phyloP scores from a whole-genome alignment of 2,113 vertebrate species.

The Lichenostomus cassidix region DNA sequence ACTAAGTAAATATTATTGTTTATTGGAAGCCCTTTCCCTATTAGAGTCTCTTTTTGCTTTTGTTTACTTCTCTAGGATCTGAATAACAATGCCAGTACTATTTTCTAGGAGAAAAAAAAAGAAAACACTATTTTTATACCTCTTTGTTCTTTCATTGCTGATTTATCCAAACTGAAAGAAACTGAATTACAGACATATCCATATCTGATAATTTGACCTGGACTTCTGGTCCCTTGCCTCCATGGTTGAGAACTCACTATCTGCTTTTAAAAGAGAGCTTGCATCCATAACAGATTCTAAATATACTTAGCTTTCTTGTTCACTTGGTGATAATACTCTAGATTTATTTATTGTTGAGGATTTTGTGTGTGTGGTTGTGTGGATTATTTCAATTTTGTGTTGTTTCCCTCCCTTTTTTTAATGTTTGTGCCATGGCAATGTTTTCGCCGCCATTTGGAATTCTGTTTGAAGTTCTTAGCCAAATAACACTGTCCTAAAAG shows the following conservation, averaged over 20 bases:
- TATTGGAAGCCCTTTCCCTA: slow-evolving; percentile 8
- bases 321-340: background rate
- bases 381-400: background rate
- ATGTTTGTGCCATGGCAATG: background rate
- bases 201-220: background rate
- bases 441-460: background rate
- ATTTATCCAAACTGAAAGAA: background rate
- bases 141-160: background rate
- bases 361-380: background rate
- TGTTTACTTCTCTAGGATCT: background rate
- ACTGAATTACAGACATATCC: background rate
- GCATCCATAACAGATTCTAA: background rate
- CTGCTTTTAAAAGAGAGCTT: background rate
- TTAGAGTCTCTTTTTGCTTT: background rate
- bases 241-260: background rate
- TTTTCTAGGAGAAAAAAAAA: background rate
- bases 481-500: background rate
- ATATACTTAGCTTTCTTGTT: background rate
- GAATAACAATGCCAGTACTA: background rate
- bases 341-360: background rate
- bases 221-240: background rate
- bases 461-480: background rate
- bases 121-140: background rate
- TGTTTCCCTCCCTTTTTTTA: background rate
- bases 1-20: slow-evolving; percentile 52